Conservation (phyloP, 2,113 vertebrate species). For the Henicopernis longicauda region DNA sequence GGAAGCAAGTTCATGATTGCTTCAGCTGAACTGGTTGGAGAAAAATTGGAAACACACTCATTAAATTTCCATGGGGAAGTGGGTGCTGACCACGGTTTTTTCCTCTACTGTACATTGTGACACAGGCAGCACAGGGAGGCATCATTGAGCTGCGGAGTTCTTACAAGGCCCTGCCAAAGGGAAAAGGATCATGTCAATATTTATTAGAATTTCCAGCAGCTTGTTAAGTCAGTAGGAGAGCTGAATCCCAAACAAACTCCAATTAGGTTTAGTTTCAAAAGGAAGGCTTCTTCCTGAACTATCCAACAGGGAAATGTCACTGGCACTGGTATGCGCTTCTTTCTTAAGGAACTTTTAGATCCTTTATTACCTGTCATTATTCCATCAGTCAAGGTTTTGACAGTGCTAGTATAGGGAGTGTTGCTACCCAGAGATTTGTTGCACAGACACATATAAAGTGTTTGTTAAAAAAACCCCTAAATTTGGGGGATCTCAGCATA, state of each 20-base stretch:
- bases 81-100: neutral
- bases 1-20: neutral
- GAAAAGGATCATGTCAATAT: constrained; percentile 30
- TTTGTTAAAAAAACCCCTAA: fast-evolving
- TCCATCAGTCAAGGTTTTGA: neutral
- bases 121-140: constrained; percentile 13
- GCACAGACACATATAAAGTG: fast-evolving
- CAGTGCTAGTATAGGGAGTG: fast-evolving
- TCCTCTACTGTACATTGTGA: neutral
- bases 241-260: constrained; percentile 48
- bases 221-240: constrained; percentile 37
- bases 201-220: constrained; percentile 33
- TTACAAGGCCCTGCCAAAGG: neutral
- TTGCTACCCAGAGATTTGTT: neutral
- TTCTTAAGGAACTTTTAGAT: neutral
- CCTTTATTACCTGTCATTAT: neutral
- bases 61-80: neutral
- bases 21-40: neutral
- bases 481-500: neutral
- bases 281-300: neutral
- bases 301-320: neutral
- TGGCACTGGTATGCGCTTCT: neutral
- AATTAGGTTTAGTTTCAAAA: constrained; percentile 49
- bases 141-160: neutral
- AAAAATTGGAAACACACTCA: neutral